Percentiles rank a stretch among this genome's conserved stretches.
Conservation (phyloP, 2,113 vertebrate genomes). For the Odontophorus gujanensis region DNA sequence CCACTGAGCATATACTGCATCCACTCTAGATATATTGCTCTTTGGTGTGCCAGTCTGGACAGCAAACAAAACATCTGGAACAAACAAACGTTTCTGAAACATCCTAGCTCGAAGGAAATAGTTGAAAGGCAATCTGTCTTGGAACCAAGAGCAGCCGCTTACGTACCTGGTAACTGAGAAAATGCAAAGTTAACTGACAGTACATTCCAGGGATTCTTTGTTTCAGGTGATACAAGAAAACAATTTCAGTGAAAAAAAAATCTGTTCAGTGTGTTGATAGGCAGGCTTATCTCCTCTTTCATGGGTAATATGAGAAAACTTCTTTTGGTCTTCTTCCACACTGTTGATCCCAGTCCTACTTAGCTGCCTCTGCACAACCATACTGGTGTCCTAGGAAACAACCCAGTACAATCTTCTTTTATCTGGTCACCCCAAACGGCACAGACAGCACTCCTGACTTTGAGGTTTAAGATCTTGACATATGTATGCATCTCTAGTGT, state of each 20-base stretch:
- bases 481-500: fast-evolving
- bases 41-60: neutral
- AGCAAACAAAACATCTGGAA: neutral
- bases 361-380: neutral
- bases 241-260: neutral
- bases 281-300: neutral
- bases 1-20: neutral
- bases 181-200: neutral
- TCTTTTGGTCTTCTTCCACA: neutral
- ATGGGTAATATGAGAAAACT: neutral
- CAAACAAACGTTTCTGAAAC: neutral
- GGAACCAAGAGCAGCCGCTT: neutral
- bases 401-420: neutral
- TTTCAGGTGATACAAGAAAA: neutral
- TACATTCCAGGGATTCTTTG: neutral
- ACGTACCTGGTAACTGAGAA: neutral
- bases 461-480: neutral
- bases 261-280: neutral
- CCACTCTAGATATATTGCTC: neutral
- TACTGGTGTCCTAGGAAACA: neutral
- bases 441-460: neutral
- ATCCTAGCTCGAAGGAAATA: neutral
- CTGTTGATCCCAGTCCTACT: neutral
- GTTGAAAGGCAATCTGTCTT: conserved; percentile 34
- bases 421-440: neutral